These are phyloP conservation scores for Rhadinocentrus ornatus DNA, from an alignment of 2,797 vertebrate genomes.

Conservation along the genomic window DNA sequence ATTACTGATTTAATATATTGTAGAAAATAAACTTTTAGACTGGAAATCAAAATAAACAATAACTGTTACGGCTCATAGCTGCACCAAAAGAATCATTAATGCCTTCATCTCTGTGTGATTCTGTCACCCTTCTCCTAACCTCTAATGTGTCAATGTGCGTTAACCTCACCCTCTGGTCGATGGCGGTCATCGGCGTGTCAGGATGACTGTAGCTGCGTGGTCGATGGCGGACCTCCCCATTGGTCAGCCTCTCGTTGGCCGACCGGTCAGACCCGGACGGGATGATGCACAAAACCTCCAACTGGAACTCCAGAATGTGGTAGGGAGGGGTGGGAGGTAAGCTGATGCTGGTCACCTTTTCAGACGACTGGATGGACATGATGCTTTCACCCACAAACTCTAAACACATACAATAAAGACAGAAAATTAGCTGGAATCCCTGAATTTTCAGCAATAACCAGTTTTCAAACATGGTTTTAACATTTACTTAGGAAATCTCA, in stretches of 20 bases:
- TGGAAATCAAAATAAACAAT: neutral
- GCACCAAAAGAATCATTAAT: neutral
- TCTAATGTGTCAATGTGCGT: neutral
- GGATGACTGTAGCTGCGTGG: slow-evolving; percentile 84
- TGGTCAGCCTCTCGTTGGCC: slow-evolving; percentile 80
- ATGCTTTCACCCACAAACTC: slow-evolving; percentile 84
- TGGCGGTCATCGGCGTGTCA: slow-evolving; percentile 85
- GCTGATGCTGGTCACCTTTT: slow-evolving; percentile 94
- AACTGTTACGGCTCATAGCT: neutral
- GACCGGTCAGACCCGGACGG: slow-evolving; percentile 81
- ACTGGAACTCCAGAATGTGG: slow-evolving; percentile 92
- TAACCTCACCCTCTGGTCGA: slow-evolving; percentile 89
- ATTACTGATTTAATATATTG: neutral
- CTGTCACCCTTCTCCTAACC: neutral
- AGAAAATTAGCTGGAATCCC: neutral
- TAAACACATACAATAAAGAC: slow-evolving; percentile 46
- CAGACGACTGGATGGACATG: slow-evolving; percentile 91
- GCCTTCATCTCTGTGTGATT: neutral
- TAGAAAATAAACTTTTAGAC: neutral
- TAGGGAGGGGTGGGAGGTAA: slow-evolving; percentile 91
- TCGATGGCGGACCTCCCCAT: slow-evolving; percentile 84
- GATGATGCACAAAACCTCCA: slow-evolving; percentile 91
- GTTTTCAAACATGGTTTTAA: neutral
- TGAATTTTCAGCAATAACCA: neutral
- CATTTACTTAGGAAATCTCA: too few species aligned